Evolutionary conservation across 2,888 invertebrate species (phyloP).

Genomic region (Automeris io): DNA sequence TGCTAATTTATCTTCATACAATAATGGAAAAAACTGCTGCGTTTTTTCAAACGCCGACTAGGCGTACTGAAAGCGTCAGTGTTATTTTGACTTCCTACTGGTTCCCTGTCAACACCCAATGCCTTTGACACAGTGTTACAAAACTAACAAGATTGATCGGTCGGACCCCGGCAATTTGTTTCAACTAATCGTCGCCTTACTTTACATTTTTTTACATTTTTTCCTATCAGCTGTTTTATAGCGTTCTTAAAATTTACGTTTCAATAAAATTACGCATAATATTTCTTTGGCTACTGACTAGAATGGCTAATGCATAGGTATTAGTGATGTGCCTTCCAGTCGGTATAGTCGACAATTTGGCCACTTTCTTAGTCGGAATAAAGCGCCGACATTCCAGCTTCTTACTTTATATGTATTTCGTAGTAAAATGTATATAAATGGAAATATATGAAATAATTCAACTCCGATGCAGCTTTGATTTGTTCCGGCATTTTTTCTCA

Average conservation of each 20-base stretch:
- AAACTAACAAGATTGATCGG: constrained; percentile 10
- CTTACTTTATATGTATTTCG: too few species aligned
- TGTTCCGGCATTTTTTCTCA: too few species aligned
- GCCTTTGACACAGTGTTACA: constrained; percentile 9
- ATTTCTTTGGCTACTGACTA: too few species aligned
- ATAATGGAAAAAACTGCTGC: neutral
- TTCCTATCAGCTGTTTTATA: neutral
- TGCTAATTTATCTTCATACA: too few species aligned
- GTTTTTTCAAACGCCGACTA: neutral
- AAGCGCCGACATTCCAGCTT: too few species aligned
- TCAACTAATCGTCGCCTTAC: constrained; percentile 7
- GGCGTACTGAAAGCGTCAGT: neutral
- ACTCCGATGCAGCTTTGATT: too few species aligned
- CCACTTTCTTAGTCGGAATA: too few species aligned
- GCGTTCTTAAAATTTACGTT: neutral
- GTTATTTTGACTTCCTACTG: neutral
- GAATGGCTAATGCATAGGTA: too few species aligned
- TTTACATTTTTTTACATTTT: constrained; percentile 2
- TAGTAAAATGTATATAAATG: too few species aligned
- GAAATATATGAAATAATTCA: too few species aligned
- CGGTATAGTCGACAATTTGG: too few species aligned
- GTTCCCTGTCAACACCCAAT: constrained; percentile 9
- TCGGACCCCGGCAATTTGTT: constrained; percentile 6
- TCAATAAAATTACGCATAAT: neutral
- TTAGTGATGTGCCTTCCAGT: too few species aligned